Base-by-base conservation (phyloP, 2,113 vertebrate species). In the Erinaceus europaeus region DNA sequence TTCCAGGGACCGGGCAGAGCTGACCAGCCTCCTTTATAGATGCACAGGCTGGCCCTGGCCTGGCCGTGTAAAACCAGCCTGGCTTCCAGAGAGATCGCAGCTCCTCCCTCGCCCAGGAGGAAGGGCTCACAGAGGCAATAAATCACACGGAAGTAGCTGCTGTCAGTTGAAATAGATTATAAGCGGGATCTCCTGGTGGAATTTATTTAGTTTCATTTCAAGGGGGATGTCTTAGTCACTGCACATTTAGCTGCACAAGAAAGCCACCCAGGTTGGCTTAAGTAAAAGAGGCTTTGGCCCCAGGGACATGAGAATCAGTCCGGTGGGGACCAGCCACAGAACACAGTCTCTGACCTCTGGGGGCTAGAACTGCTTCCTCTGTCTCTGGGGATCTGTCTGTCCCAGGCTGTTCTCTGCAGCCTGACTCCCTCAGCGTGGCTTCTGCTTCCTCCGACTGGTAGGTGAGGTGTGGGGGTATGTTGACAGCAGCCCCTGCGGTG, bases 1-100 rank as follows among this genome's bases (percentile, higher is more conserved):
- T 97, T 92, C 92, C 95, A 94, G 74, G 95, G 95, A 94, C 92
- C 86, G 96, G 96, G 95, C 96, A 89, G 27, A 93, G 96, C 96
- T 94, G 92, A 93, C 92, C 89, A 93, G 57, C 88, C 87, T 74
- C 90, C 96, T 95, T 96, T 95, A n/a, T n/a, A 94, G 91, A 93
- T 87, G 91, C 77, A 57, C 92, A 84, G 94, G 93, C 89, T 77
- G 79, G 94, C 69, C 93, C 90, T 83, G 84, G 84, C 85, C 90
- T 86, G 84, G 86, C 86, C 0, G 15, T 71, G 94, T 90, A 84
- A 53, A 73, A 64, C 69, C 15, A 46, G 88, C 23, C 85, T 89
- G 50, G 88, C 87, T 88, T 86, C 92, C 75, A 78, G 36, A 71
- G 84, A 48, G 86, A 59, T 88, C n/a, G 6, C 3, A 86, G 92